These are phyloP conservation scores for Muscicapa adusta DNA, from an alignment of 2,113 vertebrate species.

Conservation along the genomic window DNA sequence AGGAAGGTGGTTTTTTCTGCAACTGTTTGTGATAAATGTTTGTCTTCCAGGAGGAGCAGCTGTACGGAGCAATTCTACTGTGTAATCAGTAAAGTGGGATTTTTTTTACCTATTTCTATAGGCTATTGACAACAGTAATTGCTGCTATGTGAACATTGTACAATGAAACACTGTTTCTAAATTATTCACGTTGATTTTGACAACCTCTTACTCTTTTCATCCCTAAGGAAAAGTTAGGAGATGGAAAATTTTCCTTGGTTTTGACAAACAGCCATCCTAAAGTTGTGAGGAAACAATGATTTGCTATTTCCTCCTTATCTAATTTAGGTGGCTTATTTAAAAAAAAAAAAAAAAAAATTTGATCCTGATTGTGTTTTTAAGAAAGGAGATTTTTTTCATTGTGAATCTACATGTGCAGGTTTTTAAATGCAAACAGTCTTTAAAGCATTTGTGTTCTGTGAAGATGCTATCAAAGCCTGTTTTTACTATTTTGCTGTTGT, in stretches of 20 bases:
- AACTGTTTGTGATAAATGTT: not conserved
- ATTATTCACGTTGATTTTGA: slow-evolving; percentile 9
- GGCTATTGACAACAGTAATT: not conserved
- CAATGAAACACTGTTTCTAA: not conserved
- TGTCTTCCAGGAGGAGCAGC: not conserved
- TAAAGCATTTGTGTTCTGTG: not conserved
- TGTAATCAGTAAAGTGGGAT: not conserved
- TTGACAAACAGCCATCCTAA: not conserved
- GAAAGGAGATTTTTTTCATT: not conserved
- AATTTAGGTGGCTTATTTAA: not conserved
- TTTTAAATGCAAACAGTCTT: not conserved
- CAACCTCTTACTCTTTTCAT: not conserved
- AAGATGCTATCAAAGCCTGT: not conserved
- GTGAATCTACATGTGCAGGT: not conserved
- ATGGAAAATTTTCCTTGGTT: not conserved
- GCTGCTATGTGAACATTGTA: not conserved
- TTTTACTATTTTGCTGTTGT: not conserved
- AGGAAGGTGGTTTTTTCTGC: accelerated
- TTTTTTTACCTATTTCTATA: not conserved
- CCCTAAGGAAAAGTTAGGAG: not conserved
- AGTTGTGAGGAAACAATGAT: not conserved
- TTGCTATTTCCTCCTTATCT: not conserved
- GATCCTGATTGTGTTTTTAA: not conserved
- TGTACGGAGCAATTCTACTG: not conserved
- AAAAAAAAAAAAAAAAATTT: no score